These are phyloP conservation scores for Rhabdomys pumilio DNA, from an alignment of 2,797 vertebrate genomes.

Conservation along the genomic window DNA sequence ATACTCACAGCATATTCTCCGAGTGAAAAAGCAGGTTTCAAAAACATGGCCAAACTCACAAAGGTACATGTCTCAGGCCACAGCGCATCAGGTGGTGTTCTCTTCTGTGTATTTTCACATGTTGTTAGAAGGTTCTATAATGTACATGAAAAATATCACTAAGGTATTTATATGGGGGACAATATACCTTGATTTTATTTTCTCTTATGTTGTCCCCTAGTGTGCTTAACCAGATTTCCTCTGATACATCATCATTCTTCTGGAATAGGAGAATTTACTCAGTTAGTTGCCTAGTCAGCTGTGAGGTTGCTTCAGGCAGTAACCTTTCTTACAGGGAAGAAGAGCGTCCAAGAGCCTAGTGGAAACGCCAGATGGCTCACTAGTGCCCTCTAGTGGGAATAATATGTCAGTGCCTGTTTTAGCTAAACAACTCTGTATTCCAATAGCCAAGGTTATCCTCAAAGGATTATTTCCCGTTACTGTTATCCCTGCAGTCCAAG, in stretches of 20 bases:
- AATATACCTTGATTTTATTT: constrained; percentile 52
- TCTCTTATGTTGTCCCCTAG: constrained; percentile 1
- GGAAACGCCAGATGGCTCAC: constrained; percentile 34
- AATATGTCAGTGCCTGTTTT: neutral
- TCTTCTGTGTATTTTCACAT: constrained; percentile 11
- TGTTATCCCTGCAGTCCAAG: neutral
- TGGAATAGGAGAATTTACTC: constrained; percentile 26
- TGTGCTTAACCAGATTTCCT: neutral
- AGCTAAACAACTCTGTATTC: neutral
- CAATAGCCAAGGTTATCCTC: constrained; percentile 57
- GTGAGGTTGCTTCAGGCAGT: neutral
- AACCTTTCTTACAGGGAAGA: neutral
- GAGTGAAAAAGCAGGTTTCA: constrained; percentile 7
- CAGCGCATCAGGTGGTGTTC: constrained; percentile 22
- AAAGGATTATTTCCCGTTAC: neutral
- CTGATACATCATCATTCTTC: constrained; percentile 24
- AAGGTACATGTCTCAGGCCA: constrained; percentile 21
- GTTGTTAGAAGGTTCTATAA: constrained; percentile 43
- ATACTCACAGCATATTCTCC: constrained; percentile 43
- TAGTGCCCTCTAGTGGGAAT: constrained; percentile 78
- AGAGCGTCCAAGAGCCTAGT: neutral
- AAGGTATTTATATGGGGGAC: neutral
- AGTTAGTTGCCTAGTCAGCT: neutral
- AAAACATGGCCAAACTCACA: constrained; percentile 37
- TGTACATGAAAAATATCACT: constrained; percentile 39